Conservation (phyloP, 2,113 vertebrate species). For the Cryptoleucopteryx plumbea region DNA sequence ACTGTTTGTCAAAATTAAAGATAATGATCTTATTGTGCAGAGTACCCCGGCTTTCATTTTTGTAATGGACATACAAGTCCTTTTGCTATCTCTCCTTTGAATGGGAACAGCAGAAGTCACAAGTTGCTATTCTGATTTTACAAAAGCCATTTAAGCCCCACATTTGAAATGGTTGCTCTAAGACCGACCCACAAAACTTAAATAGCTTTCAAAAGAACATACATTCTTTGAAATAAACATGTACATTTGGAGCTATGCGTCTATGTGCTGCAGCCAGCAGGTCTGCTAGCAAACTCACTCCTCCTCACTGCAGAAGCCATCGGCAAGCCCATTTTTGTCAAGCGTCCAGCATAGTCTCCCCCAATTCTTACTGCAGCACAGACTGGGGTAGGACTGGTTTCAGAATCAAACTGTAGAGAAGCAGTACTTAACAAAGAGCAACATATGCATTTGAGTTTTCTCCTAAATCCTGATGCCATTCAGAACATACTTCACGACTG, state of each 20-base stretch:
- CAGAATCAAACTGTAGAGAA: background rate
- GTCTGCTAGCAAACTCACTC: background rate
- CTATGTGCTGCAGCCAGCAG: background rate
- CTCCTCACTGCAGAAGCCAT: background rate
- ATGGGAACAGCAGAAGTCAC: background rate
- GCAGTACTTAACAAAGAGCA: background rate
- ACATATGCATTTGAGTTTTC: rapidly evolving
- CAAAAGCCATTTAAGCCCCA: background rate
- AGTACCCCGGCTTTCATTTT: background rate
- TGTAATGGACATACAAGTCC: background rate
- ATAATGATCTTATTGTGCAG: background rate
- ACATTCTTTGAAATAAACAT: background rate
- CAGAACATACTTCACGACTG: rapidly evolving
- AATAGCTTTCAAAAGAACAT: background rate
- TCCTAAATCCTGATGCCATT: background rate
- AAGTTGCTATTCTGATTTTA: background rate
- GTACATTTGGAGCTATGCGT: rapidly evolving
- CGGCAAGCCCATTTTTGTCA: background rate
- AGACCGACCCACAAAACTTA: too few species aligned
- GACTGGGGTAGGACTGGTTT: background rate
- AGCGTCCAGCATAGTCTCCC: background rate
- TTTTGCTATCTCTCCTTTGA: background rate
- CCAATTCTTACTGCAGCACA: background rate
- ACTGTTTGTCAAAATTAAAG: constrained; percentile 12
- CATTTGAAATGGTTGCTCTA: rapidly evolving